A percentile compares a stretch with the other conserved stretches of the same genome.
Conservation (phyloP, 2,888 invertebrate genomes). For the Synanthedon myopaeformis region DNA sequence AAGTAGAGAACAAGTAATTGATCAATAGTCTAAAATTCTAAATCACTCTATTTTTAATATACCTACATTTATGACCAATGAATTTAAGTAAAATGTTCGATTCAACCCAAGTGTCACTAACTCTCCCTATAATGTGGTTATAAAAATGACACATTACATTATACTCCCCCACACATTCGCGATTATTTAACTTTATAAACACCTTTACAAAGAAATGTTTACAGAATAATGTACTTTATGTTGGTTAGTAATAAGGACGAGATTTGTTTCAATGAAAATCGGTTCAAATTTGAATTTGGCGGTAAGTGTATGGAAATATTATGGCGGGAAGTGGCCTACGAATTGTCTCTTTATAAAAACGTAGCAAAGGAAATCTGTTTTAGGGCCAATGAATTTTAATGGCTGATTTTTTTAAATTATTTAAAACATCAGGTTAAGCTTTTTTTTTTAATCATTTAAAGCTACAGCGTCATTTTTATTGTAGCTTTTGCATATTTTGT, state of each 20-base stretch:
- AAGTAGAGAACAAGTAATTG: too few relatives aligned
- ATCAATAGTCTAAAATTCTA: too few relatives aligned
- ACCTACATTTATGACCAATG: conserved; percentile 4
- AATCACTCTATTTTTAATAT: too few relatives aligned
- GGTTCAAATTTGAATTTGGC: not conserved
- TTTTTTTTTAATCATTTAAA: conserved; percentile 15
- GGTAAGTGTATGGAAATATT: conserved; percentile 53
- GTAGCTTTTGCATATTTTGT: too few relatives aligned
- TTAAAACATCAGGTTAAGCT: conserved; percentile 16
- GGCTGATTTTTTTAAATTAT: conserved; percentile 5
- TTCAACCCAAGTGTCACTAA: conserved; percentile 29
- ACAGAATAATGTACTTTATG: too few relatives aligned
- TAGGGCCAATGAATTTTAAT: conserved; percentile 58
- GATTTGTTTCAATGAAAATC: not conserved
- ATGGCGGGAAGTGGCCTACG: conserved; percentile 56
- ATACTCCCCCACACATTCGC: conserved; percentile 32
- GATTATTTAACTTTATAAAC: conserved; percentile 35
- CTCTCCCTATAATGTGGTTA: conserved; percentile 33
- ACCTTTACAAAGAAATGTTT: conserved; percentile 6
- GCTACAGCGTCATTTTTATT: conserved; percentile 6
- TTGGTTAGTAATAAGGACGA: not conserved
- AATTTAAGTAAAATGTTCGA: conserved; percentile 19
- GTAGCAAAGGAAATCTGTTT: conserved; percentile 37
- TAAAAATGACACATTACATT: conserved; percentile 47
- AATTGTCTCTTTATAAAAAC: conserved; percentile 54